Evolutionary conservation across 2,888 invertebrate genomes (phyloP).

Genomic region (Lamellibrachia satsuma): DNA sequence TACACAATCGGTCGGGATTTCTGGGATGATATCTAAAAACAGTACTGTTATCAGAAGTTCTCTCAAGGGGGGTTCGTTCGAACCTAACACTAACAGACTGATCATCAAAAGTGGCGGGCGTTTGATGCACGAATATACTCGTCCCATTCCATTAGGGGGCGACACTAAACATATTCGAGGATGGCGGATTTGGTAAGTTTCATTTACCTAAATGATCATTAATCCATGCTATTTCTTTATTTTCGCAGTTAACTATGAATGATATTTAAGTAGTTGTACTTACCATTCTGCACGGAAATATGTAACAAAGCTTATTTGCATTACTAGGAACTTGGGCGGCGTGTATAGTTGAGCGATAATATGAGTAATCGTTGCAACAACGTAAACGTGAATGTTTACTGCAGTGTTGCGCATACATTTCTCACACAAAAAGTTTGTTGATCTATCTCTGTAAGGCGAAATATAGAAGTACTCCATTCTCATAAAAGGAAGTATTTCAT

Average conservation of each 20-base stretch:
- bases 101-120: too few species aligned
- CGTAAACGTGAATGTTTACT: not conserved
- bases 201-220: not conserved
- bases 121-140: too few species aligned
- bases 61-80: too few species aligned
- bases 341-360: not conserved
- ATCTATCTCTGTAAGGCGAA: too few species aligned
- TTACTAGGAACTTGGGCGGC: not conserved
- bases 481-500: too few species aligned
- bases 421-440: too few species aligned
- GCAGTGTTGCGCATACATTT: too few species aligned
- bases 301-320: not conserved
- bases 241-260: not conserved
- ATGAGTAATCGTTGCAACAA: not conserved
- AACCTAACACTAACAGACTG: too few species aligned
- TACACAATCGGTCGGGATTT: too few species aligned
- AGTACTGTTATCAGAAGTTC: too few species aligned
- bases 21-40: too few species aligned
- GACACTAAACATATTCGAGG: not conserved
- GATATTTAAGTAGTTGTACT: not conserved
- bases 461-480: too few species aligned
- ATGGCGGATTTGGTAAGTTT: slow-evolving; percentile 17
- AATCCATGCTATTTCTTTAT: not conserved
- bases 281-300: not conserved
- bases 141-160: not conserved